phyloP scores from a whole-genome alignment of 2,113 vertebrate genomes.

The Ornithorhynchus anatinus region DNA sequence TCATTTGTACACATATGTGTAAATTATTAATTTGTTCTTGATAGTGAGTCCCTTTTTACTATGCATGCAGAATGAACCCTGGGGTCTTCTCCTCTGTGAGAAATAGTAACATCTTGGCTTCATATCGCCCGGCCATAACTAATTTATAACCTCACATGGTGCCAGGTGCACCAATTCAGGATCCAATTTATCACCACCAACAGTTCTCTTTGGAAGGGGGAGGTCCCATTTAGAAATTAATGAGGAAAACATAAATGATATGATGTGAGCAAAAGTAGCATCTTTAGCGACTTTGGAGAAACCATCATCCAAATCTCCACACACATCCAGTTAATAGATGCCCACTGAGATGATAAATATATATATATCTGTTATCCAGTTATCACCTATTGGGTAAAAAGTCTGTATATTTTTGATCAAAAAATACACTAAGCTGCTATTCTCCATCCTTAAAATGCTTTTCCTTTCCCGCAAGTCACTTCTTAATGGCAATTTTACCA shows the following conservation, averaged over 20 bases:
- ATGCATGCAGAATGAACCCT: slow-evolving; percentile 47
- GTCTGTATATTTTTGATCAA: background rate
- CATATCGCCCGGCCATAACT: slow-evolving; percentile 65
- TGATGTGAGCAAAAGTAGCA: slow-evolving; percentile 40
- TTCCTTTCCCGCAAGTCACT: background rate
- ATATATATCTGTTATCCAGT: slow-evolving; percentile 44
- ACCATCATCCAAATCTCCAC: slow-evolving; percentile 41
- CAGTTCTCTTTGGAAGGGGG: slow-evolving; percentile 58
- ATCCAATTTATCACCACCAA: slow-evolving; percentile 65
- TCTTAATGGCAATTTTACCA: background rate
- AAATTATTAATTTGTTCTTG: slow-evolving; percentile 71
- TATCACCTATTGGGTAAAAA: slow-evolving; percentile 23
- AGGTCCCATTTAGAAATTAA: slow-evolving; percentile 61
- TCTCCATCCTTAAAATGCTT: background rate
- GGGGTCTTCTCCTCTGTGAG: slow-evolving; percentile 44
- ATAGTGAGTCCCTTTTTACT: slow-evolving; percentile 57
- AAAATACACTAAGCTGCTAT: background rate
- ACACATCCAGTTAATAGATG: slow-evolving; percentile 28
- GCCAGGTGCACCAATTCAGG: slow-evolving; percentile 67
- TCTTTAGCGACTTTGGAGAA: slow-evolving; percentile 30
- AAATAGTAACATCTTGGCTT: slow-evolving; percentile 56
- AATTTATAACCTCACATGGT: slow-evolving; percentile 66
- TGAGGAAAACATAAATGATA: slow-evolving; percentile 47
- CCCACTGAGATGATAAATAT: slow-evolving; percentile 29
- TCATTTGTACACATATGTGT: slow-evolving; percentile 38